Percentiles rank a stretch among this genome's conserved stretches.
Conservation (phyloP, 2,797 vertebrate species). For the Urosaurus nigricauda region DNA sequence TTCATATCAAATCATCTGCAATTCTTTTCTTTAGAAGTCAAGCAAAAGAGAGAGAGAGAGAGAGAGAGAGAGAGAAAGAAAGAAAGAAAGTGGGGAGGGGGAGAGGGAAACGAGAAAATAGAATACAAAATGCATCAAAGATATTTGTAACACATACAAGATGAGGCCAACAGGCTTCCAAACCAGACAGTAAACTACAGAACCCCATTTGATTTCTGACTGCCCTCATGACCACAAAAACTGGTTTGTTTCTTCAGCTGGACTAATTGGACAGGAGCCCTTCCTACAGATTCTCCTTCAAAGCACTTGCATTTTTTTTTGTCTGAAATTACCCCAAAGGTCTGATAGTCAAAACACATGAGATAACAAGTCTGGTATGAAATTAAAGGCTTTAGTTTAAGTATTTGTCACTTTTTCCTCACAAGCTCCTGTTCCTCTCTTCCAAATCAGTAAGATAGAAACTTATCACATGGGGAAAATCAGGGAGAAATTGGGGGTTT, state of each 20-base stretch:
- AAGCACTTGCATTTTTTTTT: slow-evolving; percentile 11
- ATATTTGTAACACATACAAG: slow-evolving; percentile 6
- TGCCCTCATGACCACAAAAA: not conserved
- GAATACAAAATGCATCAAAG: not conserved
- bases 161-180: slow-evolving; percentile 4
- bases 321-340: not conserved
- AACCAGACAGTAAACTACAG: not conserved
- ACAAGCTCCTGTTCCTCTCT: not conserved
- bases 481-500: too few relatives aligned
- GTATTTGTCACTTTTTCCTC: not conserved
- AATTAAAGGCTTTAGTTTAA: not conserved
- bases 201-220: not conserved
- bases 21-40: slow-evolving; percentile 4
- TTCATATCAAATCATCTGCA: slow-evolving; percentile 29
- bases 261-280: not conserved
- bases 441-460: not conserved
- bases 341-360: slow-evolving; percentile 28
- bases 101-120: not conserved
- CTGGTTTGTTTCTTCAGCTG: not conserved
- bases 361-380: not conserved
- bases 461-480: too few relatives aligned
- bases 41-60: not conserved
- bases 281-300: not conserved
- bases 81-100: not conserved
- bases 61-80: not conserved